Evolutionary conservation across 1,140 invertebrate species (phyloP).

Genomic region (Caerostris extrusa): DNA sequence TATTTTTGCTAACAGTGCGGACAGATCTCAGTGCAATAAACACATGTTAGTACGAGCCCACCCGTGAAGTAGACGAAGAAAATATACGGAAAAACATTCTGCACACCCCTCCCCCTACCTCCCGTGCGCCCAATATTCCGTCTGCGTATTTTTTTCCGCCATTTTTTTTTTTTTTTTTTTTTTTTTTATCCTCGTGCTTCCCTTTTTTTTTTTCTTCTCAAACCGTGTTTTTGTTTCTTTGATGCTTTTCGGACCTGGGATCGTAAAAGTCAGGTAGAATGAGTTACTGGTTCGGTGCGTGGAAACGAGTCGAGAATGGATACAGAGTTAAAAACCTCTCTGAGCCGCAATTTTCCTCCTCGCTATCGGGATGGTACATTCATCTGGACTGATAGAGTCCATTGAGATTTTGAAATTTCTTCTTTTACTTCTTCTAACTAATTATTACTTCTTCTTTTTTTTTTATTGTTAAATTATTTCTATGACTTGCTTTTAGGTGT

Average conservation of each 20-base stretch:
- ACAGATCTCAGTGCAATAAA: constrained; percentile 68
- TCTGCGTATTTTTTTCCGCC: constrained; percentile 25
- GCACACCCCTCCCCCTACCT: neutral
- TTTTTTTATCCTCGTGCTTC: neutral
- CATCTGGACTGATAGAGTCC: neutral
- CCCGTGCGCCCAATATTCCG: constrained; percentile 15
- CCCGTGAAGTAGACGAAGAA: constrained; percentile 60
- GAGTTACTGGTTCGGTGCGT: constrained; percentile 29
- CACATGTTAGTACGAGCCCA: constrained; percentile 63
- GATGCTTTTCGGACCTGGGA: constrained; percentile 51
- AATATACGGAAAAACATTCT: constrained; percentile 25
- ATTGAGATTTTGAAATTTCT: neutral
- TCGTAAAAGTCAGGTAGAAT: constrained; percentile 63
- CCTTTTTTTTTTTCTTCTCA: neutral
- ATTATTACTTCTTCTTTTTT: too few relatives aligned
- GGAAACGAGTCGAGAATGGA: constrained; percentile 61
- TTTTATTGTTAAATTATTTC: too few relatives aligned
- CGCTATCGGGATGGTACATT: neutral
- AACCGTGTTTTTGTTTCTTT: constrained; percentile 50
- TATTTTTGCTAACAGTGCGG: constrained; percentile 58
- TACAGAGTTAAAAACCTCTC: constrained; percentile 51
- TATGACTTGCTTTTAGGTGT: too few relatives aligned
- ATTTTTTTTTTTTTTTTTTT: neutral
- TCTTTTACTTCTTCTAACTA: neutral
- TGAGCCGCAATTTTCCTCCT: neutral